A percentile compares a stretch with the other conserved stretches of the same genome.
Evolutionary conservation across 2,888 invertebrate genomes (phyloP).

Genomic region (Tetranychus truncatus): DNA sequence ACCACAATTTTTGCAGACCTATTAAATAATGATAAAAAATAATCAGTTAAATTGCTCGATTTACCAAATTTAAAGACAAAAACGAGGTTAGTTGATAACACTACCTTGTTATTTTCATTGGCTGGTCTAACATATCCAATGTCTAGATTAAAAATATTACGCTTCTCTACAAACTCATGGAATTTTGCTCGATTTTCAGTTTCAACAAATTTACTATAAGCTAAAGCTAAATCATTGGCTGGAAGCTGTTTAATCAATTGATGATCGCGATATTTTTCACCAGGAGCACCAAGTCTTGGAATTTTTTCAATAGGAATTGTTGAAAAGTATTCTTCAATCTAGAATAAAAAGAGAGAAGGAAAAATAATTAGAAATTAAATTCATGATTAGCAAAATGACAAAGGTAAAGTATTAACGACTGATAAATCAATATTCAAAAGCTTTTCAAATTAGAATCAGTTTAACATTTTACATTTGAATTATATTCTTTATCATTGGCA

Average conservation of each 20-base stretch:
- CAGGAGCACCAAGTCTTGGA: conserved; percentile 39
- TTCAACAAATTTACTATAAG: conserved; percentile 70
- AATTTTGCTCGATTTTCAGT: conserved; percentile 57
- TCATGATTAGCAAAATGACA: no score
- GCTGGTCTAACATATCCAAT: conserved; percentile 48
- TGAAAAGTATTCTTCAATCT: conserved; percentile 83
- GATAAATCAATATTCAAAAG: no score
- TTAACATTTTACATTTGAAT: no score
- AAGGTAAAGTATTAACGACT: no score
- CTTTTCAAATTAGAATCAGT: no score
- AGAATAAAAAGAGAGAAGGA: conserved; percentile 29
- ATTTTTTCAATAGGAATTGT: conserved; percentile 65
- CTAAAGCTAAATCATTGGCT: conserved; percentile 73
- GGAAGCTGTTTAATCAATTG: conserved; percentile 76
- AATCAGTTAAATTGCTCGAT: background rate
- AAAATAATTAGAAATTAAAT: no score
- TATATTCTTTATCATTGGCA: no score
- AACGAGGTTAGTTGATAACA: background rate
- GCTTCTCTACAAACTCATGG: conserved; percentile 77
- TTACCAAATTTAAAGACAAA: background rate
- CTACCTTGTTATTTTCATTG: conserved; percentile 1
- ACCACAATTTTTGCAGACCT: conserved; percentile 66
- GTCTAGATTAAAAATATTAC: conserved; percentile 88
- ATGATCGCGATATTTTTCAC: conserved; percentile 58
- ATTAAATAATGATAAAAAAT: conserved; percentile 23